Conservation (phyloP, 2,113 vertebrate genomes). For the Pelecanus crispus region DNA sequence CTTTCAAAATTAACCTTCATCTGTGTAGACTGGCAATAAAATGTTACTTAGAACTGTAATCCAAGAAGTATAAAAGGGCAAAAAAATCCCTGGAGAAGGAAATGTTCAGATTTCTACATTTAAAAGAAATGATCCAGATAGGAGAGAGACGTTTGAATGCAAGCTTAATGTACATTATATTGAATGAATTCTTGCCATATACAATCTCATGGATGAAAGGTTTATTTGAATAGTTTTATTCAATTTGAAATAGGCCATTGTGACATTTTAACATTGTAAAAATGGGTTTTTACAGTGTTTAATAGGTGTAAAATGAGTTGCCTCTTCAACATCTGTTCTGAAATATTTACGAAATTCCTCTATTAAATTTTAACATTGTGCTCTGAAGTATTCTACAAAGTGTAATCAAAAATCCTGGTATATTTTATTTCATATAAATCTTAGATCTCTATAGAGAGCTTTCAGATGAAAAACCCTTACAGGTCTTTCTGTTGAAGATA, state of each 20-base stretch:
- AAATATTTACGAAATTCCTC: constrained; percentile 33
- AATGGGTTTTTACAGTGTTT: background rate
- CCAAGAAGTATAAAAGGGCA: background rate
- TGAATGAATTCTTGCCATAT: background rate
- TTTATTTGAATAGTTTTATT: constrained; percentile 34
- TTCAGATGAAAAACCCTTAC: background rate
- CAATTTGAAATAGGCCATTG: background rate
- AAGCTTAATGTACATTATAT: background rate
- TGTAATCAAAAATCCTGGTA: background rate
- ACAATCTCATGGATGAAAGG: constrained; percentile 11
- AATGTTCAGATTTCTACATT: background rate
- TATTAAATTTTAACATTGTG: constrained; percentile 14
- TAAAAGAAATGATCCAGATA: background rate
- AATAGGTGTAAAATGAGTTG: background rate
- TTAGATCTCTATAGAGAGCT: background rate
- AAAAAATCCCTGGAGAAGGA: background rate
- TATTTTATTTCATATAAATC: background rate
- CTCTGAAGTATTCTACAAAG: background rate
- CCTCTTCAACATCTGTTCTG: background rate
- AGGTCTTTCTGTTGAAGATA: background rate
- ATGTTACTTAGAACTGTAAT: background rate
- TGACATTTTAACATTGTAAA: background rate
- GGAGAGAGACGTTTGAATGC: background rate
- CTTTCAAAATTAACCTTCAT: background rate
- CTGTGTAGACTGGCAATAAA: background rate